Base-by-base conservation (phyloP, 2,888 invertebrate species). In the Stratiomys singularior region DNA sequence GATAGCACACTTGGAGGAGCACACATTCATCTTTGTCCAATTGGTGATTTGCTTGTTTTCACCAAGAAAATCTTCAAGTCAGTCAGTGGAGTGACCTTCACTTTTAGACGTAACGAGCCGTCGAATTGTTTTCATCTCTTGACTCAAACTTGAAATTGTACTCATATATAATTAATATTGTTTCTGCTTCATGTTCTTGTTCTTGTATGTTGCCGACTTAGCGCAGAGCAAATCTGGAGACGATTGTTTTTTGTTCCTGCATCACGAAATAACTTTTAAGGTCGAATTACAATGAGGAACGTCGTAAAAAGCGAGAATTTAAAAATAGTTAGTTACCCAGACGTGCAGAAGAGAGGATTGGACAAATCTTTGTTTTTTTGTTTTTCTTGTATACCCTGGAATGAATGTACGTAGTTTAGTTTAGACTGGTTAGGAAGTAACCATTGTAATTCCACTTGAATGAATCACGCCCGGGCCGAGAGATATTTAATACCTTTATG, bases 31-130 rank as follows among this genome's bases (percentile, higher is more conserved):
- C 18, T 18, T 52, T 18, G 52, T 18, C n/a, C 52, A 52, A 52
- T 13, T 52, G n/a, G 15, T 52, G 30, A 25, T 64, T 11, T 23
- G 11, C 25, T n/a, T 64, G 64, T 30, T 30, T 64, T 64, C n/a
- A 15, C 64, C 18, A 23, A 15, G 15, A 30, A 30, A 4, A 4
- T 52, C 52, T 13, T 27, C 15, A 23, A 23, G 64, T 27, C 52
- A 52, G 52, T 52, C 52, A 28, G 64, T 30, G 18, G 64, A 64
- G 64, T 67, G 67, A 67, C 67, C 67, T 67, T 67, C 67, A 67
- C 67, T 67, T 67, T 67, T 27, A 46, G 67, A 67, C 46, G 67
- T 67, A 67, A 46, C 67, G 18, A 67, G 13, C 23, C 67, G 30
- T 44, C 67, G 30, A 23, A 46, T 67, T 15, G 46, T 67, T 67